Conservation (phyloP, 2,797 vertebrate species). For the Urophycis tenuis region DNA sequence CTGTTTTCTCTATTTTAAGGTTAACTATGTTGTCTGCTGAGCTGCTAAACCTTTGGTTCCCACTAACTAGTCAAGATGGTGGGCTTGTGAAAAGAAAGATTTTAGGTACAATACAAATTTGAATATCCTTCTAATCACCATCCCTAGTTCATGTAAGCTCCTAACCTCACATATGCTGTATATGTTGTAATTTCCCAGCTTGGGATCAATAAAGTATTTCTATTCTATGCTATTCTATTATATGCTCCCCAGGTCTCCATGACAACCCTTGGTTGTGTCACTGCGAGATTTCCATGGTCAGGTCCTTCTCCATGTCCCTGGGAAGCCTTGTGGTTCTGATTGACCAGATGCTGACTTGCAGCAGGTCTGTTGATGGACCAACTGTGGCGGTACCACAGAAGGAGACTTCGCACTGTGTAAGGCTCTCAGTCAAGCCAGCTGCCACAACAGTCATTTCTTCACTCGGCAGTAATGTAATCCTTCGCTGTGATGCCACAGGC, state of each 20-base stretch:
- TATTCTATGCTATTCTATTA: too few relatives aligned
- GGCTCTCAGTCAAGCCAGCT: slow-evolving; percentile 82
- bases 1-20: slow-evolving; percentile 27
- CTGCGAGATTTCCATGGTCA: slow-evolving; percentile 84
- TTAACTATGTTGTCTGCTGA: slow-evolving; percentile 80
- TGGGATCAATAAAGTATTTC: too few relatives aligned
- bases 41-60: slow-evolving; percentile 81
- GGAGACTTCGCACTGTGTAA: slow-evolving; percentile 77
- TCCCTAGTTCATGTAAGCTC: neutral
- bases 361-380: slow-evolving; percentile 70
- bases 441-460: slow-evolving; percentile 83
- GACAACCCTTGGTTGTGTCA: slow-evolving; percentile 94
- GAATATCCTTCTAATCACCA: neutral
- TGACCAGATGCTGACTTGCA: slow-evolving; percentile 78
- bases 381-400: slow-evolving; percentile 73
- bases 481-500: slow-evolving; percentile 85
- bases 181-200: too few relatives aligned
- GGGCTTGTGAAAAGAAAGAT: slow-evolving; percentile 42
- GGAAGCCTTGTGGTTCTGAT: slow-evolving; percentile 74
- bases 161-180: slow-evolving; percentile 3
- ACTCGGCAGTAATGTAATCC: slow-evolving; percentile 82
- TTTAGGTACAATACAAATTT: slow-evolving; percentile 45
- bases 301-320: slow-evolving; percentile 76
- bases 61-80: slow-evolving; percentile 38
- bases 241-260: slow-evolving; percentile 76